Evolutionary conservation across 2,113 vertebrate species (phyloP).

Genomic region (Indicator indicator): DNA sequence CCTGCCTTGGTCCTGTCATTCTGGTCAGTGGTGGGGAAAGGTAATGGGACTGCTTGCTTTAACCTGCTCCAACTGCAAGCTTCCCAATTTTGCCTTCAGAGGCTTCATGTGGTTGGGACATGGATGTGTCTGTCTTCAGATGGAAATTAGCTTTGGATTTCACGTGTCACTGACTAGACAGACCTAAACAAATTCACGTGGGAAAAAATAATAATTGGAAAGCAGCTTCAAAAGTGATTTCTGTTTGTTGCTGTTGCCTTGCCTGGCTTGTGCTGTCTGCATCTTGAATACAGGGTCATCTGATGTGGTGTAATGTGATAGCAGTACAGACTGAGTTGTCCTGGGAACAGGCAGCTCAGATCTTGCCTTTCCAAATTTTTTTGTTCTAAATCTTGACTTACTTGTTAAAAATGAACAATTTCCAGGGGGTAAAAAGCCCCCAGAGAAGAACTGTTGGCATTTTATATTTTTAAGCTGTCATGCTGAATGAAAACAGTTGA

Average conservation of each 20-base stretch:
- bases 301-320: conserved; percentile 4
- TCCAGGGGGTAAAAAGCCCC: conserved; percentile 38
- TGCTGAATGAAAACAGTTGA: conserved; percentile 53
- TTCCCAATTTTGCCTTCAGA: not conserved
- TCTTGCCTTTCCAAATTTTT: conserved; percentile 43
- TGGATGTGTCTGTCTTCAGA: not conserved
- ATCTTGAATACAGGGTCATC: not conserved
- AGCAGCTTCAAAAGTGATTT: conserved; percentile 48
- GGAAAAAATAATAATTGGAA: not conserved
- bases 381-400: conserved; percentile 45
- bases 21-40: not conserved
- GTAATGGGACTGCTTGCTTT: not conserved
- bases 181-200: not conserved
- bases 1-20: not conserved
- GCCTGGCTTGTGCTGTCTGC: not conserved
- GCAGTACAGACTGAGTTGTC: conserved; percentile 18
- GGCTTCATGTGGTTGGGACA: not conserved
- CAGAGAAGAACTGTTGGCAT: conserved; percentile 62
- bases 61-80: not conserved
- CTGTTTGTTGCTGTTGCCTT: not conserved
- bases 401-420: conserved; percentile 59
- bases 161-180: not conserved
- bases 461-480: conserved; percentile 55
- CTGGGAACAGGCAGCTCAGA: conserved; percentile 52
- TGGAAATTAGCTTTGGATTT: not conserved